Evolutionary conservation across 2,797 vertebrate species (phyloP), one percentile per base, ranked within the genome.

Genomic region (Menidia menidia): DNA sequence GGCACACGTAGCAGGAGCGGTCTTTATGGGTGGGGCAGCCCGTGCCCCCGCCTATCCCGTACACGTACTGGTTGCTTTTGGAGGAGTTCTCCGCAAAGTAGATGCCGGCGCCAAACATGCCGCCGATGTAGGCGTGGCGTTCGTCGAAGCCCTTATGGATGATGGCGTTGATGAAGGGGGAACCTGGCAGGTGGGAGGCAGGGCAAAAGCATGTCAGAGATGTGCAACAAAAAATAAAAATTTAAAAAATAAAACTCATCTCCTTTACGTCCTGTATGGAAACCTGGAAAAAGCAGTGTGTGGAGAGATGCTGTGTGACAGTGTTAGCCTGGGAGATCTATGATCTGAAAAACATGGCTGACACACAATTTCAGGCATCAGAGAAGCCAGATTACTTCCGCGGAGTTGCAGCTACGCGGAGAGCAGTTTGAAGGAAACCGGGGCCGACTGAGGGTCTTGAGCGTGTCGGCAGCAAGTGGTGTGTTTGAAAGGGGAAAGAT

Each of bases 121-220:
- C 98, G 15, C 98, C 98, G 18, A 99, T 99, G 84, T 99, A 99
- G 1, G 98, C 98, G 16, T 99, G 98, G 2, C 98, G 95, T 83
- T 99, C 98, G 78, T 99, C 98, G 78, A 99, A 99, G 32, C 98
- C 98, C 93, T 99, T 99, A 71, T 99, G 97, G 88, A 99, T 99
- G 84, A 99, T 99, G 77, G 98, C 98, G 47, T 99, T 99, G 85
- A 99, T 99, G 89, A 99, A 99, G 31, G 98, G 98, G 81, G 98
- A 99, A 53, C 98, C 98, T 99, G 79, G 42, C 75, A 74, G 32
- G 13, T 59, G 10, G 4, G 4, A 43, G 4, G 13, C 11, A 8
- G 32, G 19, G 9, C 43, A 44, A 53, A 10, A 13, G 9, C 14
- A 53, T 8, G 39, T 4, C 4, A 25, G 14, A 9, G 6, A 7